Evolutionary conservation across 1,140 invertebrate genomes (phyloP), one percentile per base, ranked within the genome.

Genomic region (Drosophila cardini): DNA sequence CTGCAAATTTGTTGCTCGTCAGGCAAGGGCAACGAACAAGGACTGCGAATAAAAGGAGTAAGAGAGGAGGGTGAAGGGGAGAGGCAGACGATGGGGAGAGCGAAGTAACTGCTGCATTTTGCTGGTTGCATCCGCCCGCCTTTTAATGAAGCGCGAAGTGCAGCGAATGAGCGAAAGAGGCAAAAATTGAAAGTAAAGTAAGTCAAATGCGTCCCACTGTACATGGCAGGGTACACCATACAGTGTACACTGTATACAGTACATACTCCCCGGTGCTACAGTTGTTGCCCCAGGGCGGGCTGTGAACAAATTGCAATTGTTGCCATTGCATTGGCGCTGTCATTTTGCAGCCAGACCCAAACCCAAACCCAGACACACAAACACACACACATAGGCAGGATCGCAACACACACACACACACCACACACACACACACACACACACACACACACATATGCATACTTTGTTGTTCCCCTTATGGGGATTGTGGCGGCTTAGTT

Each of bases 291-390:
- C 68, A 65, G 78, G 86, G 85, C 78, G 82, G 80, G 75, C 77
- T 83, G 90, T 73, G 77, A 90, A 91, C 90, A 91, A 91, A 91
- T 91, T 91, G 90, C 90, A 91, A 90, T 91, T 91, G 90, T 91
- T 86, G 83, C 83, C 83, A 89, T 89, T 86, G 84, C 84, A 86
- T 83, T 86, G 48, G 78, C 65, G 72, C 82, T 89, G 90, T 89
- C 84, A 91, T 90, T 90, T 80, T 58, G 48, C 61, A 57, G 60
- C 77, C 63, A 58, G 53, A 61, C 67, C 52, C 63, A 65, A 36
- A 11, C 34, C 43, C n/a, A 5, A 18, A 40, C 45, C 46, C 42
- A 52, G 43, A 52, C 15, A 16, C 58, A 50, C 21, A 57, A 16
- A 56, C n/a, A 42, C 8, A 32, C 13, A 55, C n/a, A 34, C 18